phyloP scores from a whole-genome alignment of 2,797 vertebrate genomes.

The Amphiprion clarkii region DNA sequence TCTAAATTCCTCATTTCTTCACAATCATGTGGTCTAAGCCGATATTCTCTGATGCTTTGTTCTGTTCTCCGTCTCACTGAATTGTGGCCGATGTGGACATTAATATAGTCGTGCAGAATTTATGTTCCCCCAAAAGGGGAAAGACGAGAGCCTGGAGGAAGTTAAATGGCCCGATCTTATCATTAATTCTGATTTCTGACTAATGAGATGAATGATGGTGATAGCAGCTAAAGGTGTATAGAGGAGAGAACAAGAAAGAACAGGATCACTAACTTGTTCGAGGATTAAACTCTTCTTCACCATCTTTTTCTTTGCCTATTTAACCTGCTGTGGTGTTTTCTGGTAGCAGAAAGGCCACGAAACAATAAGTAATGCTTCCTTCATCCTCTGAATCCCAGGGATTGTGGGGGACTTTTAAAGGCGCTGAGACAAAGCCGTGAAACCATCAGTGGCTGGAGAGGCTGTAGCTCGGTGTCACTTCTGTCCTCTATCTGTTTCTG shows the following conservation, averaged over 20 bases:
- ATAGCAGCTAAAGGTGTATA: conserved; percentile 9
- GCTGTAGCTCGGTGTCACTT: not conserved
- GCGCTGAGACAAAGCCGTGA: conserved; percentile 30
- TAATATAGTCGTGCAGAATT: conserved; percentile 18
- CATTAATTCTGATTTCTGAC: conserved; percentile 37
- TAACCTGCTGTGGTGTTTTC: conserved; percentile 11
- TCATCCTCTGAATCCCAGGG: conserved; percentile 40
- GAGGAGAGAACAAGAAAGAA: not conserved
- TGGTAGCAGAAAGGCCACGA: conserved; percentile 1
- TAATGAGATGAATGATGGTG: conserved; percentile 30
- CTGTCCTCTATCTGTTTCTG: not conserved
- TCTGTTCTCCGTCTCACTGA: not conserved
- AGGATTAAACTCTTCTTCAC: conserved; percentile 25
- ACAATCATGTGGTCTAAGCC: not conserved
- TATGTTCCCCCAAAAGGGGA: not conserved
- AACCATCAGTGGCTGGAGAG: conserved; percentile 3
- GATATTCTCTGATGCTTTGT: not conserved
- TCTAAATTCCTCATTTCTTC: conserved; percentile 30
- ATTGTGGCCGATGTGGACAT: not conserved
- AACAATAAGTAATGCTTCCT: conserved; percentile 1
- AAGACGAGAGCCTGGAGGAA: not conserved
- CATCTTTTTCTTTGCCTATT: conserved; percentile 3
- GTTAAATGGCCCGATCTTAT: conserved; percentile 12
- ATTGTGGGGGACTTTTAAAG: conserved; percentile 36
- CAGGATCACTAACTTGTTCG: too few relatives aligned